Percentiles rank a stretch among this genome's conserved stretches.
Conservation (phyloP, 1,140 invertebrate genomes). For the Ylistrum balloti region DNA sequence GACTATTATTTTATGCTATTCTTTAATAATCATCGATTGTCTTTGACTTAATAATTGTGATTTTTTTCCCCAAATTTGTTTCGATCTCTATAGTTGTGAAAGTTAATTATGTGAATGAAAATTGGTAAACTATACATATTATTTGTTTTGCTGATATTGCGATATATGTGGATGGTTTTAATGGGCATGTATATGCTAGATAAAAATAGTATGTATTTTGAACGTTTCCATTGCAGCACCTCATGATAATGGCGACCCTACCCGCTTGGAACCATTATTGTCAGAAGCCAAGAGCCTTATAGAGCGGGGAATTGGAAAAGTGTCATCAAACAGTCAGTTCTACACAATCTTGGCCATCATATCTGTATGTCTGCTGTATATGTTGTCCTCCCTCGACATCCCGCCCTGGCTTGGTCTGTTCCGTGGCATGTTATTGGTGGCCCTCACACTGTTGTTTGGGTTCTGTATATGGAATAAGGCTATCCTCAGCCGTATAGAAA, state of each 20-base stretch:
- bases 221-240: not conserved
- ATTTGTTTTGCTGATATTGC: too few species aligned
- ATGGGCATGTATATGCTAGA: too few species aligned
- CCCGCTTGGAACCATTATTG: conserved; percentile 31
- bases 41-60: too few species aligned
- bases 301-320: conserved; percentile 64
- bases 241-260: not conserved
- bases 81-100: too few species aligned
- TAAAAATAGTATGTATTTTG: not conserved
- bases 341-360: conserved; percentile 65
- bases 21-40: too few species aligned
- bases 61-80: too few species aligned
- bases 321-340: conserved; percentile 63
- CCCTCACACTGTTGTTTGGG: conserved; percentile 77
- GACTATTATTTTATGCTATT: too few species aligned
- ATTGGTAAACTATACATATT: too few species aligned
- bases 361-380: conserved; percentile 60
- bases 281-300: conserved; percentile 57
- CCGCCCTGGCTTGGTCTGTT: conserved; percentile 62
- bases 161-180: too few species aligned
- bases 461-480: conserved; percentile 81
- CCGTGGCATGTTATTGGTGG: conserved; percentile 71
- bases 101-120: too few species aligned
- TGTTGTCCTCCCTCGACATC: conserved; percentile 57
- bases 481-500: conserved; percentile 81